These are phyloP conservation scores for Nemapogon koenigi DNA, from an alignment of 2,888 invertebrate species.

Conservation along the genomic window DNA sequence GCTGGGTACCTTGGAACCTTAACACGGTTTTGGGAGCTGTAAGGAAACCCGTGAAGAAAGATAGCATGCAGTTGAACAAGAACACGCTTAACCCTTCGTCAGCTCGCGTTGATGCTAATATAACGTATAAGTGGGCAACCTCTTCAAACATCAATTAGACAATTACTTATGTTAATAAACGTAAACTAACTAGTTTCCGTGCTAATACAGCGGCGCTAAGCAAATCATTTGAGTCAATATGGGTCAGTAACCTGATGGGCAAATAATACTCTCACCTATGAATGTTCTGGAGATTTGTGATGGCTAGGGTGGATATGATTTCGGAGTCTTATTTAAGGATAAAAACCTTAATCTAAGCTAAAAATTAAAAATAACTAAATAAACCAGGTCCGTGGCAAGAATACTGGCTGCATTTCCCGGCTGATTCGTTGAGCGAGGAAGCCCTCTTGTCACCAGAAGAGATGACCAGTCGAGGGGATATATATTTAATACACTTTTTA, in stretches of 20 bases:
- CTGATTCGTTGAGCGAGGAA: no score
- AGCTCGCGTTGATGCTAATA: no score
- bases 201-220: conserved; percentile 21
- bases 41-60: no score
- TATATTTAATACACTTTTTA: not conserved
- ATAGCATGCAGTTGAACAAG: no score
- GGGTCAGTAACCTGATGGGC: conserved; percentile 45
- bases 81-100: no score
- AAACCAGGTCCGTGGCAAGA: no score
- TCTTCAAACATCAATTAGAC: conserved; percentile 41
- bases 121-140: conserved; percentile 14
- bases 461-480: not conserved
- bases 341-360: not conserved
- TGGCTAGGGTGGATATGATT: conserved; percentile 21
- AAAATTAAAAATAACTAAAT: no score
- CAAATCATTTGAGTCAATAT: conserved; percentile 44
- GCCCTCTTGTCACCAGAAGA: no score
- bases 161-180: conserved; percentile 34
- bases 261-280: conserved; percentile 30
- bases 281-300: conserved; percentile 26
- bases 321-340: not conserved
- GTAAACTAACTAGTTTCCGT: conserved; percentile 27
- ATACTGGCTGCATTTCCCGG: no score
- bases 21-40: no score
- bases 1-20: no score